Percentiles rank a stretch among this genome's conserved stretches.
Conservation (phyloP, 2,888 invertebrate species). For the Apodemia zela region DNA sequence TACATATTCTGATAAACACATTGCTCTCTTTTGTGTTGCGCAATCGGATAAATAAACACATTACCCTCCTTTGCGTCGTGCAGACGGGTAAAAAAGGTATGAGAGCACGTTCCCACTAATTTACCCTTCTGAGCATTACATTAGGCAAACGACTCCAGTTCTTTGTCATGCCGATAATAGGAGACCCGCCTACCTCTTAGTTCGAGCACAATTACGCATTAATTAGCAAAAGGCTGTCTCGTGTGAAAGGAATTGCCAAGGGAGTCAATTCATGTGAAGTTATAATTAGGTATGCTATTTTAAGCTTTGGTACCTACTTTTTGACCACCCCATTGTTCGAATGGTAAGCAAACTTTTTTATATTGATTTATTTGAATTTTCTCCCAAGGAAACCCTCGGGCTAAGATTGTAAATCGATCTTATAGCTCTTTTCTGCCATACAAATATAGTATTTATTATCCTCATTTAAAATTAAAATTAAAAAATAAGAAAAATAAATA, state of each 20-base stretch:
- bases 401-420: too few relatives aligned
- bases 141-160: background rate
- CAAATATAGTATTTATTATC: too few relatives aligned
- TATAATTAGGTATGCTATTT: background rate
- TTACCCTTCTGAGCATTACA: background rate
- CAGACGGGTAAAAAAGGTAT: too few relatives aligned
- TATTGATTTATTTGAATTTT: too few relatives aligned
- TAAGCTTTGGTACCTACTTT: background rate
- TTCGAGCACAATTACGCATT: constrained; percentile 3
- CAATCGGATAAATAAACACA: too few relatives aligned
- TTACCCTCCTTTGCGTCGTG: too few relatives aligned
- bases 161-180: background rate
- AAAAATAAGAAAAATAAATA: too few relatives aligned
- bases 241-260: constrained; percentile 6
- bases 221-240: background rate
- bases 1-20: too few relatives aligned
- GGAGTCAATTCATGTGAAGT: background rate
- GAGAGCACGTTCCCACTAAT: background rate
- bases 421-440: too few relatives aligned
- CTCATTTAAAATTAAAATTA: too few relatives aligned
- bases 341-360: background rate
- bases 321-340: background rate
- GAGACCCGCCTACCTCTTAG: constrained; percentile 9
- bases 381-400: too few relatives aligned
- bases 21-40: too few relatives aligned